A percentile compares a stretch with the other conserved stretches of the same genome.
These are phyloP conservation scores for Leptinotarsa peninsularis DNA, from an alignment of 2,888 invertebrate genomes.

Conservation along the genomic window DNA sequence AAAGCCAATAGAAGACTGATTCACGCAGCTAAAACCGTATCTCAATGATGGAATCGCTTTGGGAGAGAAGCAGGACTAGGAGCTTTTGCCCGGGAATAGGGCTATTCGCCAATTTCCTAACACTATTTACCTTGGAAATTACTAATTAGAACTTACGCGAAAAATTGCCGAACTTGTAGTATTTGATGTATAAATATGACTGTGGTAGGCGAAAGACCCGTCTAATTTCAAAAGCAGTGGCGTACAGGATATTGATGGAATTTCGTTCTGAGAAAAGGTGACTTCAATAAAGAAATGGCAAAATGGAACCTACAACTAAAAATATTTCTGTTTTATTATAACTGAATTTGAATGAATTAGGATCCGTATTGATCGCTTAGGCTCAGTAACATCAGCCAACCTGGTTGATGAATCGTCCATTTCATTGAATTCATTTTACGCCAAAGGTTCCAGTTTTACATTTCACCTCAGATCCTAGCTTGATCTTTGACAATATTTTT, in stretches of 20 bases:
- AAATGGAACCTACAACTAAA: too few species aligned
- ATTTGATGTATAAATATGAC: neutral
- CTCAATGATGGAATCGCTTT: conserved; percentile 22
- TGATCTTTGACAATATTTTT: too few species aligned
- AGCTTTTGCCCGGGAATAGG: conserved; percentile 9
- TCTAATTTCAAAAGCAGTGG: neutral
- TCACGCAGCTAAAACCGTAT: conserved; percentile 56
- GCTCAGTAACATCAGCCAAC: too few species aligned
- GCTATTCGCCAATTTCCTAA: conserved; percentile 7
- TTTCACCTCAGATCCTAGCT: too few species aligned
- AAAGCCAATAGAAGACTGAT: conserved; percentile 63
- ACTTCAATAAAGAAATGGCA: too few species aligned
- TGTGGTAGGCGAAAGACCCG: neutral
- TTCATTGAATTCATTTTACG: too few species aligned
- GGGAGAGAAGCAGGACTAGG: conserved; percentile 14
- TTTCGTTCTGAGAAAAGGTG: too few species aligned
- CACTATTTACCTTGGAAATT: conserved; percentile 3
- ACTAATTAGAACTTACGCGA: neutral
- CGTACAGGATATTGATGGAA: neutral
- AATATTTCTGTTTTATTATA: too few species aligned
- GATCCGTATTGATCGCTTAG: too few species aligned
- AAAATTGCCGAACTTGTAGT: neutral
- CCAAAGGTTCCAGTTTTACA: too few species aligned
- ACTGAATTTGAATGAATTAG: too few species aligned
- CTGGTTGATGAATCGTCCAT: too few species aligned